These are phyloP conservation scores for Nomada ruficornis DNA, from an alignment of 2,888 invertebrate species.

Conservation along the genomic window DNA sequence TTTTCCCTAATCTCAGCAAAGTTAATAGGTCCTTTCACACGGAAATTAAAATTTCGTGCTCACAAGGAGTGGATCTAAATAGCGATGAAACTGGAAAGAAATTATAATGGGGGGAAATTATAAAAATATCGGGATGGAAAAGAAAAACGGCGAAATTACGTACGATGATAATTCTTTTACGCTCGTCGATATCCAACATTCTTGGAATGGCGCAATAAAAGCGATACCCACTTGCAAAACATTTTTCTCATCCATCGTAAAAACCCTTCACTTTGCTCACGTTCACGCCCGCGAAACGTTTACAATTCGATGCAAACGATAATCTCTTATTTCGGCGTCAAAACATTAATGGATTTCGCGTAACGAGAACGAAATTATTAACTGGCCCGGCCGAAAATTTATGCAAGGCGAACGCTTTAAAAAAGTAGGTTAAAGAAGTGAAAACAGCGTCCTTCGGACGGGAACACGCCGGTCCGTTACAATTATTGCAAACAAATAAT, in stretches of 20 bases:
- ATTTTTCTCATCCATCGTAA: slow-evolving; percentile 7
- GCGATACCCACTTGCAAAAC: slow-evolving; percentile 28
- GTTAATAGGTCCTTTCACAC: too few relatives aligned
- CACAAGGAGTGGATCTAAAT: too few relatives aligned
- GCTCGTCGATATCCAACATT: background rate
- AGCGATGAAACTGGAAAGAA: too few relatives aligned
- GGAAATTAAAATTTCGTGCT: too few relatives aligned
- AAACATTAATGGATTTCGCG: slow-evolving; percentile 44
- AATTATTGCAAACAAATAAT: slow-evolving; percentile 44
- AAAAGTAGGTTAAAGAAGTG: slow-evolving; percentile 51
- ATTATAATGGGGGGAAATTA: too few relatives aligned
- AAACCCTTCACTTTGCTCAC: slow-evolving; percentile 16
- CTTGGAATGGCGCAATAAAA: slow-evolving; percentile 15
- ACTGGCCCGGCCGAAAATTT: slow-evolving; percentile 35
- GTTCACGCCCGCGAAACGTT: slow-evolving; percentile 12
- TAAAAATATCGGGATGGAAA: too few relatives aligned
- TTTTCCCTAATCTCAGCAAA: too few relatives aligned
- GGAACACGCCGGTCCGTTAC: slow-evolving; percentile 16
- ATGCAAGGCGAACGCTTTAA: slow-evolving; percentile 42
- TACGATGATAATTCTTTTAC: slow-evolving; percentile 3
- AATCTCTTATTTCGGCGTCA: slow-evolving; percentile 40
- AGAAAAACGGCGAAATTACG: background rate
- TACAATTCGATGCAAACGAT: slow-evolving; percentile 43
- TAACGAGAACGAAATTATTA: slow-evolving; percentile 51
- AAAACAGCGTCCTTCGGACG: slow-evolving; percentile 47